Evolutionary conservation across 1,140 invertebrate species (phyloP).

Genomic region (honey bee (Apis mellifera)): Amel_HAv3.1 CM009931.2:14743001-14743500

Average conservation of each 20-base stretch:
- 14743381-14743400: conserved; percentile 87
- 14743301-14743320: conserved; percentile 24
- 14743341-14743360: neutral
- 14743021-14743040: neutral
- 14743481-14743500: conserved; percentile 85
- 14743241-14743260: conserved; percentile 96
- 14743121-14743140: conserved; percentile 87
- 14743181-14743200: conserved; percentile 92
- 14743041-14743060: neutral
- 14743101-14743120: conserved; percentile 98
- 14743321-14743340: conserved; percentile 8
- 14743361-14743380: conserved; percentile 9
- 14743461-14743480: conserved; percentile 85
- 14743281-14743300: conserved; percentile 86
- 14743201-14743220: conserved; percentile 98
- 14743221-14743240: conserved; percentile 92
- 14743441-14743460: conserved; percentile 87
- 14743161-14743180: conserved; percentile 89
- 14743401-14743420: conserved; percentile 88
- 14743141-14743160: conserved; percentile 83
- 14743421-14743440: conserved; percentile 89
- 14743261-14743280: conserved; percentile 95
- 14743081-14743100: conserved; percentile 88
- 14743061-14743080: neutral
- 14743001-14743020: neutral